Evolutionary conservation across 2,888 invertebrate genomes (phyloP).

Genomic region (Strigamia maritima): DNA sequence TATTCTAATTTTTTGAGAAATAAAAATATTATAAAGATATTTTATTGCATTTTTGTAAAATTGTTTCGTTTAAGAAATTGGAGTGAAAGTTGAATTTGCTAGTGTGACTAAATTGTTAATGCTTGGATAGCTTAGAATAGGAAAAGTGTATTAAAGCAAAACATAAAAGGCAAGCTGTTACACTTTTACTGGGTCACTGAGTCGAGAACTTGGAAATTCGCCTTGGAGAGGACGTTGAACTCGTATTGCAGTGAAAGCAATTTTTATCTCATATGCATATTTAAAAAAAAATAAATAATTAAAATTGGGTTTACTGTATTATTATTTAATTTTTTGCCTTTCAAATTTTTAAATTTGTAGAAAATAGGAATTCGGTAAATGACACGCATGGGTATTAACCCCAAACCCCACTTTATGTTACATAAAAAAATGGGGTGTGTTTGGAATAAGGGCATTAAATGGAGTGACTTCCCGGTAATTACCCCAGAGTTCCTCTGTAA

Average conservation of each 20-base stretch:
- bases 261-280: not conserved
- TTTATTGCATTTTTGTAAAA: not conserved
- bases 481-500: not conserved
- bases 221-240: slow-evolving; percentile 29
- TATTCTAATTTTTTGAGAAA: too few relatives aligned
- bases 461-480: not conserved
- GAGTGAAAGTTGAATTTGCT: not conserved
- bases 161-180: not conserved
- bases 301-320: not conserved
- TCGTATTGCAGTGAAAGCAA: slow-evolving; percentile 15
- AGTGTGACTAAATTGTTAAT: not conserved
- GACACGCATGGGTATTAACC: not conserved
- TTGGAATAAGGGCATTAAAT: not conserved
- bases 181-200: slow-evolving; percentile 21
- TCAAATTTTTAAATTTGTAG: not conserved
- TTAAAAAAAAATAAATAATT: too few relatives aligned
- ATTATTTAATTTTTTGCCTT: not conserved
- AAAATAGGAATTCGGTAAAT: not conserved
- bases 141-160: not conserved
- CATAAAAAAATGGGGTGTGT: not conserved
- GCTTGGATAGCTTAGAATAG: not conserved
- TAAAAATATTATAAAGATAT: not conserved
- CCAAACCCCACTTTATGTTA: not conserved
- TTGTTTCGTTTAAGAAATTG: not conserved
- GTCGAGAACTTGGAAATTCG: not conserved